Conservation (phyloP, 2,797 vertebrate genomes). For the Bufotes viridis region DNA sequence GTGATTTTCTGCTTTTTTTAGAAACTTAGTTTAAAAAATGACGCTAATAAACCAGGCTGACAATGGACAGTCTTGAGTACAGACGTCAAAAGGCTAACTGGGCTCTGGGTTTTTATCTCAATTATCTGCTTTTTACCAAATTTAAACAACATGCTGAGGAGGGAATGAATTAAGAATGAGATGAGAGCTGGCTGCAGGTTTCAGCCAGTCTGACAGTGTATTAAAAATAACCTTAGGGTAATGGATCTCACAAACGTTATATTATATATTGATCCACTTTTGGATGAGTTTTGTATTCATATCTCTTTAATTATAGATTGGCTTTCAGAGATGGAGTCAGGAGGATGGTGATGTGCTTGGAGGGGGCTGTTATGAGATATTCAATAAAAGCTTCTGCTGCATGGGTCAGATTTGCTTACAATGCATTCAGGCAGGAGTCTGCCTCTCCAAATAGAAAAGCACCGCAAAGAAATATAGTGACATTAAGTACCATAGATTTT, state of each 20-base stretch:
- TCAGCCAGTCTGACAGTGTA: constrained; percentile 56
- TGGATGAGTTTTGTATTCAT: constrained; percentile 62
- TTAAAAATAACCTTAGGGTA: constrained; percentile 63
- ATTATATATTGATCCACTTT: constrained; percentile 61
- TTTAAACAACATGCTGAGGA: constrained; percentile 45
- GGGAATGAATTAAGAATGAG: constrained; percentile 48
- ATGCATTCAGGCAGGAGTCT: constrained; percentile 37
- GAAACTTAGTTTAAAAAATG: constrained; percentile 11
- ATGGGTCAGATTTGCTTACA: constrained; percentile 54
- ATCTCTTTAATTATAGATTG: constrained; percentile 63
- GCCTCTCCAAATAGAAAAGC: constrained; percentile 3
- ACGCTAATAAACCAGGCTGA: not conserved
- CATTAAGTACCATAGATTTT: not conserved
- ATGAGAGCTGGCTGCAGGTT: constrained; percentile 43
- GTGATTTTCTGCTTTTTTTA: not conserved
- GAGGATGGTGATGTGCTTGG: constrained; percentile 52
- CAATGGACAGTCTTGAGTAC: not conserved
- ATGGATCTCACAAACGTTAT: constrained; percentile 62
- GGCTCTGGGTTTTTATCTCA: constrained; percentile 40
- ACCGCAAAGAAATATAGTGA: constrained; percentile 4
- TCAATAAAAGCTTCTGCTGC: constrained; percentile 57
- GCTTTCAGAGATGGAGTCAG: constrained; percentile 60
- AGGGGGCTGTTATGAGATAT: constrained; percentile 58
- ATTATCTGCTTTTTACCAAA: constrained; percentile 55
- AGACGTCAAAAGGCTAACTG: constrained; percentile 41